Evolutionary conservation across 2,113 vertebrate genomes (phyloP), one percentile per base, ranked within the genome.

Genomic region (Larimichthys polyactis): DNA sequence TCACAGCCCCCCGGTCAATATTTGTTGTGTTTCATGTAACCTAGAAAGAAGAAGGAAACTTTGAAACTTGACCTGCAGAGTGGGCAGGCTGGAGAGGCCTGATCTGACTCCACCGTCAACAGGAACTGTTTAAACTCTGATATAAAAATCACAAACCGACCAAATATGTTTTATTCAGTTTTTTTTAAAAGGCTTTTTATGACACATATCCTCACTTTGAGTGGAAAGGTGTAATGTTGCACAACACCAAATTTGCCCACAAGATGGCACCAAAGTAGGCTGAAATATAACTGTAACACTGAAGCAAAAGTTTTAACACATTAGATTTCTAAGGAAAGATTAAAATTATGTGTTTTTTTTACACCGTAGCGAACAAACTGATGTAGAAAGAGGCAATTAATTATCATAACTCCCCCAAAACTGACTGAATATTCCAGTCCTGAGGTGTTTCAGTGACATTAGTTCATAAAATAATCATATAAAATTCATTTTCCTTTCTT

Each of bases 11-110:
- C 66, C 46, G 43, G 94, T 96, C 94, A 96, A 96, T 96, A 96
- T 95, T 96, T 95, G 94, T 85, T 83, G 92, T 87, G 91, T 92
- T 91, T 89, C 88, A 88, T 91, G 93, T 87, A 88, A 92, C 68
- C 57, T 74, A 51, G 55, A 54, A 67, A 67, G 44, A 65, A 82
- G 84, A 78, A 74, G 70, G 84, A 93, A 89, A 94, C 92, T 93
- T 94, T 95, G 93, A 95, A 95, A 93, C 92, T 88, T 93, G 90
- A 90, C 92, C 92, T 80, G 84, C 65, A 63, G 78, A 16, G 66
- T 75, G 78, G 51, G 60, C 46, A 69, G 85, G 80, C 81, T 83
- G 90, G 93, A 92, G 46, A 90, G 43, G 22, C 69, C 77, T 68
- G 10, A 79, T 81, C 0, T n/a, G 65, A 78, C 76, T 24, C 59